Percentiles rank a stretch among this genome's conserved stretches.
Conservation (phyloP, 2,797 vertebrate species). For the Serranus cabrilla region DNA sequence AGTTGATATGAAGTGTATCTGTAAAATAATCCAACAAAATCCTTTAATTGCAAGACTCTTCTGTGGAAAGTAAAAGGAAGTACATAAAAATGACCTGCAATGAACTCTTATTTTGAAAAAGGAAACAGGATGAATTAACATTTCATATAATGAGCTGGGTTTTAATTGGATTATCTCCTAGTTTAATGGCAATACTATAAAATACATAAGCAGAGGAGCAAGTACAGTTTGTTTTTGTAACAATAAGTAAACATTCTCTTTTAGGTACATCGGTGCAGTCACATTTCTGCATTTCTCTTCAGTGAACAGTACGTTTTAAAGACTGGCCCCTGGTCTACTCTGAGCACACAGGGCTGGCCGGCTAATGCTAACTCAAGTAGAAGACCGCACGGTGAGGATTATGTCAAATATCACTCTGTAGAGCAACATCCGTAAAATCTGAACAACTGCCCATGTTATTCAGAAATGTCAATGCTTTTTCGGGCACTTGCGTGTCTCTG, state of each 20-base stretch:
- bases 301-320: background rate
- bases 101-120: background rate
- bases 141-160: background rate
- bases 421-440: constrained; percentile 30
- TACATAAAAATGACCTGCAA: background rate
- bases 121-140: background rate
- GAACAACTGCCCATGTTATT: constrained; percentile 31
- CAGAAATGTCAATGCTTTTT: constrained; percentile 59
- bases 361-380: constrained; percentile 9
- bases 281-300: background rate
- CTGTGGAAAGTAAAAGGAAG: background rate
- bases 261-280: no score
- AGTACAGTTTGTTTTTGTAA: no score
- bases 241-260: no score
- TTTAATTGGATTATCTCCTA: background rate
- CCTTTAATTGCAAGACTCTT: background rate
- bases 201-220: background rate
- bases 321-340: background rate
- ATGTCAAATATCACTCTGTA: constrained; percentile 40
- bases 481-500: constrained; percentile 12
- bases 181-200: background rate
- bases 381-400: constrained; percentile 4
- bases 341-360: background rate
- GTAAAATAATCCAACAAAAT: no score
- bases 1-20: no score